Evolutionary conservation across 2,888 invertebrate genomes (phyloP).

Genomic region (Hymenopus coronatus): DNA sequence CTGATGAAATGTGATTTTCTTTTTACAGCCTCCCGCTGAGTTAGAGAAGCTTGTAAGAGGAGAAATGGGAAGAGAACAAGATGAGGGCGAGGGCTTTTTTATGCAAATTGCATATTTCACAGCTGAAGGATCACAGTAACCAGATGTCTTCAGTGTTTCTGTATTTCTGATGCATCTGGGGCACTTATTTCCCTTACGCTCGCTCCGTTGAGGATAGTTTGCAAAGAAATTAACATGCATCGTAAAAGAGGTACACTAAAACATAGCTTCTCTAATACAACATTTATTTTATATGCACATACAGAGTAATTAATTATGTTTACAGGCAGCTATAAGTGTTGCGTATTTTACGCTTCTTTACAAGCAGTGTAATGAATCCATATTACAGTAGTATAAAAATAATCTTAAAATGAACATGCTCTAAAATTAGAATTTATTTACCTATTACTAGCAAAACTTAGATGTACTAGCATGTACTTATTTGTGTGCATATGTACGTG

Average conservation of each 20-base stretch:
- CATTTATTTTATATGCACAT: background rate
- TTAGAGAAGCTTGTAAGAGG: background rate
- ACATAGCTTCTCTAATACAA: background rate
- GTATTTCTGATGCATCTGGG: background rate
- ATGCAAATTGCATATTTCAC: constrained; percentile 10
- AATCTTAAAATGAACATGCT: no score
- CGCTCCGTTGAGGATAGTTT: background rate
- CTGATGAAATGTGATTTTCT: constrained; percentile 15
- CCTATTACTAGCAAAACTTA: no score
- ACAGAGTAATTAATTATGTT: no score
- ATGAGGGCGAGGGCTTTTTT: background rate
- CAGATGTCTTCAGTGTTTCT: constrained; percentile 1
- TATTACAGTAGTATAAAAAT: no score
- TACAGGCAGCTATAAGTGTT: no score
- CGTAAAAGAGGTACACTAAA: background rate
- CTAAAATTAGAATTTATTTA: no score
- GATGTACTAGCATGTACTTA: no score
- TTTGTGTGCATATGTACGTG: no score
- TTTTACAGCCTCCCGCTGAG: constrained; percentile 1
- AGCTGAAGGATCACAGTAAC: constrained; percentile 3
- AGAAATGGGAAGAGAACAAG: background rate
- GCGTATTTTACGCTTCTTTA: no score
- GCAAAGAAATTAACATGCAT: background rate
- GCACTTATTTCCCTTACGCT: background rate
- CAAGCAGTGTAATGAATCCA: no score